Evolutionary conservation across 2,888 invertebrate genomes (phyloP).

Genomic region (Mythimna vitellina): DNA sequence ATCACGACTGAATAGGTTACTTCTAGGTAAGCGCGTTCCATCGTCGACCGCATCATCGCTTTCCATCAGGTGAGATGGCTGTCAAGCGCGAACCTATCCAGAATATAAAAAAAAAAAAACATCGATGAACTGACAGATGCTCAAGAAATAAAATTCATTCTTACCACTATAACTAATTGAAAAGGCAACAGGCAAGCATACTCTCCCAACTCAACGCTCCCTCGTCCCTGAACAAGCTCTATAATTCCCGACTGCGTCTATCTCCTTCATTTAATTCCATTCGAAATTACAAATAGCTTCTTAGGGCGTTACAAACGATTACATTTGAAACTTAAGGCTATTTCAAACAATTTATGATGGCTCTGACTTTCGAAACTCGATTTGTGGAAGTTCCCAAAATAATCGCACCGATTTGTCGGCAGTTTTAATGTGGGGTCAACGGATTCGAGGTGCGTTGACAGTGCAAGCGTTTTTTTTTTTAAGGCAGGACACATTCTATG

Average conservation of each 20-base stretch:
- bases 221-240: slow-evolving; percentile 48
- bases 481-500: too few relatives aligned
- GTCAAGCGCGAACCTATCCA: too few relatives aligned
- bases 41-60: too few relatives aligned
- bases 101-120: too few relatives aligned
- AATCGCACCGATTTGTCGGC: slow-evolving; percentile 70
- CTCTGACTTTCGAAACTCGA: slow-evolving; percentile 63
- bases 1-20: too few relatives aligned
- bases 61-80: too few relatives aligned
- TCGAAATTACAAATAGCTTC: slow-evolving; percentile 72
- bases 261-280: slow-evolving; percentile 59
- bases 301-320: slow-evolving; percentile 66
- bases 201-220: slow-evolving; percentile 43
- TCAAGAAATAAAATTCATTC: too few relatives aligned
- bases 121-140: too few relatives aligned
- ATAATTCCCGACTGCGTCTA: slow-evolving; percentile 49
- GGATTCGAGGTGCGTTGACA: slow-evolving; percentile 17
- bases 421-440: slow-evolving; percentile 61
- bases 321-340: slow-evolving; percentile 73
- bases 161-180: not conserved
- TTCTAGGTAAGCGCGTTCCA: too few relatives aligned
- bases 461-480: not conserved
- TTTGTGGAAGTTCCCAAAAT: slow-evolving; percentile 65
- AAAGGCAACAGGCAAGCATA: slow-evolving; percentile 15
- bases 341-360: slow-evolving; percentile 73